A percentile compares a stretch with the other conserved stretches of the same genome.
Conservation (phyloP, 64 coral and sea anemone species). For the Stichodactyla mertensii region DNA sequence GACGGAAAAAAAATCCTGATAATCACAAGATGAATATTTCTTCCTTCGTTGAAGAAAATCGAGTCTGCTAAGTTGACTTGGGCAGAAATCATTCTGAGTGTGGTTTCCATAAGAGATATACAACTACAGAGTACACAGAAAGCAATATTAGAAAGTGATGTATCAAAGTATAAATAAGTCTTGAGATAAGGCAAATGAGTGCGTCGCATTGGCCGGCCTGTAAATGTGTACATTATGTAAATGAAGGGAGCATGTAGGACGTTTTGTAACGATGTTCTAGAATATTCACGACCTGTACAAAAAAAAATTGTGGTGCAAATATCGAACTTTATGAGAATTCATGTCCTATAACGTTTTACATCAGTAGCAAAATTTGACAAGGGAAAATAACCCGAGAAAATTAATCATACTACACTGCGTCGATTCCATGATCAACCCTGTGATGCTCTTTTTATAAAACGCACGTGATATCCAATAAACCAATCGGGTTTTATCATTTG, state of each 20-base stretch:
- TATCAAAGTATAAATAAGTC: conserved; percentile 10
- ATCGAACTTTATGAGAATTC: conserved; percentile 1
- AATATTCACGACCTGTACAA: conserved; percentile 12
- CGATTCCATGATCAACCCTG: neutral
- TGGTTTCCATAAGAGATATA: neutral
- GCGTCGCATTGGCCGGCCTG: neutral
- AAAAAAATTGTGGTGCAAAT: neutral
- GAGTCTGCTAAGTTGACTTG: conserved; percentile 24
- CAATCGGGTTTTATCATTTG: neutral
- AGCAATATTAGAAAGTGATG: neutral
- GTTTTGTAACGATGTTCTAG: conserved; percentile 4
- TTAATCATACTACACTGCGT: neutral
- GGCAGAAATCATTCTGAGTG: neutral
- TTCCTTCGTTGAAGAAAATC: no score
- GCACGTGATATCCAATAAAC: neutral
- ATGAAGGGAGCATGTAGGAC: neutral
- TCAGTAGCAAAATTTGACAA: neutral
- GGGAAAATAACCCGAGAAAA: neutral
- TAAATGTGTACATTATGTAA: conserved; percentile 41
- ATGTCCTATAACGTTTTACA: neutral
- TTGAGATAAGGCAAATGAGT: neutral
- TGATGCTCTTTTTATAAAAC: neutral
- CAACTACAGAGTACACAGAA: neutral
- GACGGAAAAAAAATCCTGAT: no score
- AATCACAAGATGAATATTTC: neutral